Evolutionary conservation across 1,140 invertebrate genomes (phyloP).

Genomic region (Pteromalus puparum): DNA sequence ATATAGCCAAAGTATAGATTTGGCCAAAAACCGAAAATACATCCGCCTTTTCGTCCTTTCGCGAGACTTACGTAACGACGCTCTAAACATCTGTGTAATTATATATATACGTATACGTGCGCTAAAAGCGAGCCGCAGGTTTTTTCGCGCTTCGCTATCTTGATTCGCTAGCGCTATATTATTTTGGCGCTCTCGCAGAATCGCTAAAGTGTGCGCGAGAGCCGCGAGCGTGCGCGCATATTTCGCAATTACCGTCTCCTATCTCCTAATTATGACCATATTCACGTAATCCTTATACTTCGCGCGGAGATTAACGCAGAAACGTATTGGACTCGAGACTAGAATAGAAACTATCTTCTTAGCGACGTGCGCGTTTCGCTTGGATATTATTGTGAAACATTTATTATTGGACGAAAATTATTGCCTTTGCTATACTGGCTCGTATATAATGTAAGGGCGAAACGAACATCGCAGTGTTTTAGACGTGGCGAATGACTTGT

Average conservation of each 20-base stretch:
- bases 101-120: too few relatives aligned
- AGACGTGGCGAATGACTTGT: too few relatives aligned
- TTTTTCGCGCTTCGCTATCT: not conserved
- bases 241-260: not conserved
- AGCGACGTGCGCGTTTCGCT: not conserved
- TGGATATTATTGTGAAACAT: not conserved
- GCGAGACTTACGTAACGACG: not conserved
- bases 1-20: not conserved
- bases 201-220: not conserved
- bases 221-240: too few relatives aligned
- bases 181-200: not conserved
- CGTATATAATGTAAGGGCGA: too few relatives aligned
- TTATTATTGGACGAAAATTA: not conserved
- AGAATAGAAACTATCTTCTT: slow-evolving; percentile 12
- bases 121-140: not conserved
- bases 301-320: slow-evolving; percentile 7
- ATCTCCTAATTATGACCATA: slow-evolving; percentile 14
- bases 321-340: not conserved
- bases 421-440: not conserved
- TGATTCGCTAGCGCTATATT: slow-evolving; percentile 6
- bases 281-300: slow-evolving; percentile 11
- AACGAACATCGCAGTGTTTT: too few relatives aligned
- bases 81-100: not conserved
- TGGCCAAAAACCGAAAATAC: not conserved
- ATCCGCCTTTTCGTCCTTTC: not conserved